Base-by-base conservation (phyloP, 1,140 invertebrate genomes). In the Catajapyx aquilonaris region DNA sequence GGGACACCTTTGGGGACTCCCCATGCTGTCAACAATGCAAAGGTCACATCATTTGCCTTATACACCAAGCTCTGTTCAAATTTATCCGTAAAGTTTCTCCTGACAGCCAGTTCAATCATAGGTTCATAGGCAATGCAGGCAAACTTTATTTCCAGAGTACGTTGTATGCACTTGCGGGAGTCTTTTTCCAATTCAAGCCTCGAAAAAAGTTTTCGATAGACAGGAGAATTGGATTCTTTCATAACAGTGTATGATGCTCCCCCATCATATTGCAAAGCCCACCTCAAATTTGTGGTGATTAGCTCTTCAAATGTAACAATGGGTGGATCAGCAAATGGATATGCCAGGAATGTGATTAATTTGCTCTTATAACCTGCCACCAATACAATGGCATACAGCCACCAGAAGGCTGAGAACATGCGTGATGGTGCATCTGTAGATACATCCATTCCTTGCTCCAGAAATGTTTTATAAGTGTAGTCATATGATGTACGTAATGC, bases 241-340 rank as follows among this genome's bases (percentile, higher is more conserved):
- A 43, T 20, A 3, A 40, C 10, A 34, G 2, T n/a, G 31, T 41
- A 43, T 3, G 42, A 38, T 2, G 39, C 34, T 10, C 42, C 42
- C 23, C 22, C 20, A 19, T 34, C 23, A 22, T 39, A 39, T n/a
- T 39, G 38, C 31, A 39, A 18, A 9, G 4, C 44, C 4, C 23
- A 32, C 22, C 28, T 30, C 18, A 34, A 46, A 17, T 38, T 19
- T 9, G 41, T 39, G 4, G 25, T 10, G 4, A 37, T 23, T 2
- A 40, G 34, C n/a, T 35, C 33, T 35, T 22, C 18, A 20, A 40
- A 36, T 2, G 39, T 13, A 4, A 17, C 3, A 18, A 34, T 32
- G 4, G 20, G 17, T 9, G 10, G 3, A 11, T 40, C 39, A 3
- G 20, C 19, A 2, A 20, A 9, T 20, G 39, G 39, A 28, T 13